Conservation (phyloP, 1,140 invertebrate genomes). For the Campoletis sonorensis region DNA sequence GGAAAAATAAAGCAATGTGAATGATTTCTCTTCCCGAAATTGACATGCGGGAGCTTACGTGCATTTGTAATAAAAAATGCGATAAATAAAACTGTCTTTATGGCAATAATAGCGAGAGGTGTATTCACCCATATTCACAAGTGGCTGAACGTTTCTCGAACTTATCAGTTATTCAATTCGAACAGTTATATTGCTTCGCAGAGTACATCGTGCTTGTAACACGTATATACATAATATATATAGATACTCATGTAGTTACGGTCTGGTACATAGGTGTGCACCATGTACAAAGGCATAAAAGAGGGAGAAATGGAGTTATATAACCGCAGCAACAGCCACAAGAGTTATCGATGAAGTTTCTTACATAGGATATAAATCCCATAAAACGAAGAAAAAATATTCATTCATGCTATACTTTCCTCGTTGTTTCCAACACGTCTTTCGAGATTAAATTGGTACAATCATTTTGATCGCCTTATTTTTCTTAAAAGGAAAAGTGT, state of each 20-base stretch:
- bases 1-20: background rate
- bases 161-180: slow-evolving; percentile 17
- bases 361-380: background rate
- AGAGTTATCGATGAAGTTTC: slow-evolving; percentile 25
- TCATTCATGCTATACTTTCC: background rate
- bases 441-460: too few species aligned
- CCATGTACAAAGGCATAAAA: background rate
- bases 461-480: too few species aligned
- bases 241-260: background rate
- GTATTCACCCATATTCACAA: slow-evolving; percentile 27
- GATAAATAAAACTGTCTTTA: background rate
- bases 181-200: slow-evolving; percentile 9
- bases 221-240: background rate
- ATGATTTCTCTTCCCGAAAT: background rate
- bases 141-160: slow-evolving; percentile 18
- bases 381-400: background rate
- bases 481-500: too few species aligned
- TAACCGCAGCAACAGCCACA: slow-evolving; percentile 13
- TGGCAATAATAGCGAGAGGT: background rate
- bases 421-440: background rate
- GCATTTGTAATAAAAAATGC: background rate
- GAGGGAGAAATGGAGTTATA: background rate
- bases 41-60: background rate
- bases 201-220: slow-evolving; percentile 6
- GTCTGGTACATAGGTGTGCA: background rate